Evolutionary conservation across 2,113 vertebrate genomes (phyloP).

Genomic region (Hippopotamus amphibius): DNA sequence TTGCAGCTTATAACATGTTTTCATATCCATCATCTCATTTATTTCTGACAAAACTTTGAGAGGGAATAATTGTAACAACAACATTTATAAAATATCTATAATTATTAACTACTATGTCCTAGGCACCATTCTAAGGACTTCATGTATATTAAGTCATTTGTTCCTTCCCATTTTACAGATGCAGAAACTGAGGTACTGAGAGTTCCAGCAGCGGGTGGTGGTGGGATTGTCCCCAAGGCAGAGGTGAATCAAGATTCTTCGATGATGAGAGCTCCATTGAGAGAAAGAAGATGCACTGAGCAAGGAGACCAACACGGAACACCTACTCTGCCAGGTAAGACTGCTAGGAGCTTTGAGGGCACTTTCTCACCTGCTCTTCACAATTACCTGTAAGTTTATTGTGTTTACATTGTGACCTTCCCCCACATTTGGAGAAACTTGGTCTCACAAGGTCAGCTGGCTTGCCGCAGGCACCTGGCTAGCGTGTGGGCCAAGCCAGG

Average conservation of each 20-base stretch:
- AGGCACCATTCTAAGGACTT: not conserved
- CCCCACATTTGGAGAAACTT: not conserved
- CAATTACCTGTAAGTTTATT: not conserved
- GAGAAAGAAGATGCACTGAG: not conserved
- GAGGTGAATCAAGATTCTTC: not conserved
- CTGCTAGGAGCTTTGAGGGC: not conserved
- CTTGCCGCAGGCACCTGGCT: not conserved
- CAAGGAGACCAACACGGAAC: not conserved
- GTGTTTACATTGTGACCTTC: not conserved
- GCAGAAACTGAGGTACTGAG: not conserved
- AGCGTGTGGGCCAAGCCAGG: not conserved
- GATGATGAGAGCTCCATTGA: not conserved
- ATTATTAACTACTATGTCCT: not conserved
- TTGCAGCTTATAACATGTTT: not conserved
- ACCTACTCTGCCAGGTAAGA: not conserved
- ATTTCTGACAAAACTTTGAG: not conserved
- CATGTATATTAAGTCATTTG: not conserved
- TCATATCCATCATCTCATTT: not conserved
- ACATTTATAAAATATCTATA: not conserved
- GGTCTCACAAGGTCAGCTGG: not conserved
- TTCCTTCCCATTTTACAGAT: not conserved
- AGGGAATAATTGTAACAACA: not conserved
- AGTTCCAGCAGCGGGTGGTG: accelerated
- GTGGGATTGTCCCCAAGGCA: not conserved
- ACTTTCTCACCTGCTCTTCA: not conserved